phyloP scores from a whole-genome alignment of 1,140 invertebrate species.

The Rhizoglyphus robini region DNA sequence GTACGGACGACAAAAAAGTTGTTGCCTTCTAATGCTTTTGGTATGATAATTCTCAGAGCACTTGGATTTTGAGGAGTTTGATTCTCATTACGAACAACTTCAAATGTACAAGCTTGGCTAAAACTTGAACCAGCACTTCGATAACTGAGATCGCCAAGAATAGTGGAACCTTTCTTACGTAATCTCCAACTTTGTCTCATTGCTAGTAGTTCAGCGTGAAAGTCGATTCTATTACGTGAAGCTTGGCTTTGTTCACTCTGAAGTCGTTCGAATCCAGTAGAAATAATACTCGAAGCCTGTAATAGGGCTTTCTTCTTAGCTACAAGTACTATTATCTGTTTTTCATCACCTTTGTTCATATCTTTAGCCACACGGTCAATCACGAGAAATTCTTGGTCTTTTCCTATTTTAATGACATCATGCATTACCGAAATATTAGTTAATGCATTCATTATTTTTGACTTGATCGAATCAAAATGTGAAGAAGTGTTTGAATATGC shows the following conservation, averaged over 20 bases:
- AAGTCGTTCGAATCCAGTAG: slow-evolving; percentile 69
- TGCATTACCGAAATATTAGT: slow-evolving; percentile 83
- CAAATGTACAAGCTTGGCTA: slow-evolving; percentile 82
- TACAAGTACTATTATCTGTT: slow-evolving; percentile 71
- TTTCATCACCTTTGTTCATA: slow-evolving; percentile 48
- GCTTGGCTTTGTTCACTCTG: slow-evolving; percentile 62
- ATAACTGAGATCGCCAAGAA: slow-evolving; percentile 91
- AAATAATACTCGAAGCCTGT: slow-evolving; percentile 62
- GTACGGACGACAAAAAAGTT: slow-evolving; percentile 90
- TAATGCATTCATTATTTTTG: slow-evolving; percentile 47
- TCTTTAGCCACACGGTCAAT: slow-evolving; percentile 82
- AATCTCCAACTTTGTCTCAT: slow-evolving; percentile 85
- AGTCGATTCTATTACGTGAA: slow-evolving; percentile 57
- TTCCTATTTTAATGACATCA: slow-evolving; percentile 79
- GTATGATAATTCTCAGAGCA: slow-evolving; percentile 76
- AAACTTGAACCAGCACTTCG: slow-evolving; percentile 78
- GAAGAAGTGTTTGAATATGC: slow-evolving; percentile 65
- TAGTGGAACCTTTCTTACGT: slow-evolving; percentile 85
- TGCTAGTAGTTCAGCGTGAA: slow-evolving; percentile 77
- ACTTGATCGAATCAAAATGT: slow-evolving; percentile 13
- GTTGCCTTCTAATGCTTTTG: slow-evolving; percentile 81
- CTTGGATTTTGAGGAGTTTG: slow-evolving; percentile 46
- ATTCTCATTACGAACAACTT: slow-evolving; percentile 77
- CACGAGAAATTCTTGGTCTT: slow-evolving; percentile 85
- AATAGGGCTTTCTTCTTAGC: slow-evolving; percentile 79